These are phyloP conservation scores for Erpetoichthys calabaricus DNA, from an alignment of 2,797 vertebrate genomes.

Conservation along the genomic window DNA sequence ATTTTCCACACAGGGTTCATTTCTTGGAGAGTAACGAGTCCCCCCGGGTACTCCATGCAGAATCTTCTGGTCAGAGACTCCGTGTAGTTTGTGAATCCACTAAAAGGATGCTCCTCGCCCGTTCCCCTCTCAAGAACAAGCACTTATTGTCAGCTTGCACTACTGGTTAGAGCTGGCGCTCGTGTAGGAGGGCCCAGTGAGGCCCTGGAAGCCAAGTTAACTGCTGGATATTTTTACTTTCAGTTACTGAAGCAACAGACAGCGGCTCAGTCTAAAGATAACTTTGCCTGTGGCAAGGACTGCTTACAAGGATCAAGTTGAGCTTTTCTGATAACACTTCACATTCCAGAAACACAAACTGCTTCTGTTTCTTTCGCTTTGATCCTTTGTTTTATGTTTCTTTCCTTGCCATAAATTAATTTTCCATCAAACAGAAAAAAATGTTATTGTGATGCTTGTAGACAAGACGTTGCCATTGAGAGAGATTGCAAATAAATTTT, in stretches of 20 bases:
- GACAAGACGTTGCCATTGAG: conserved; percentile 25
- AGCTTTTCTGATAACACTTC: conserved; percentile 30
- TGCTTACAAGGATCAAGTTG: conserved; percentile 33
- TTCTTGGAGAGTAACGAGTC: too few relatives aligned
- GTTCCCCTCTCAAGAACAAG: too few relatives aligned
- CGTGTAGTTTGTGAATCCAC: too few relatives aligned
- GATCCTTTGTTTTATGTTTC: conserved; percentile 42
- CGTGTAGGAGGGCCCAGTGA: conserved; percentile 1
- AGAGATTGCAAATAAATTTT: not conserved
- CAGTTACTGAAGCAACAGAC: not conserved
- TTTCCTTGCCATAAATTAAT: not conserved
- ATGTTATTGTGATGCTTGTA: not conserved
- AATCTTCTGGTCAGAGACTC: too few relatives aligned
- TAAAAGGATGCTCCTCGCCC: too few relatives aligned
- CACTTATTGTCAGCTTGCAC: too few relatives aligned
- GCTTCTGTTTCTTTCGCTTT: conserved; percentile 35
- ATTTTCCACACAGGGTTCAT: too few relatives aligned
- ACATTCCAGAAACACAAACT: conserved; percentile 40
- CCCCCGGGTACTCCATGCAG: too few relatives aligned
- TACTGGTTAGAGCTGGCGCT: too few relatives aligned
- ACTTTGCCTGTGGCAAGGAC: conserved; percentile 63
- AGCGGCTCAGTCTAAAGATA: conserved; percentile 33
- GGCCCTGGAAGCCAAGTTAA: not conserved
- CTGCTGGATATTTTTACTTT: conserved; percentile 1
- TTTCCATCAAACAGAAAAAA: not conserved